These are phyloP conservation scores for Troides oblongomaculatus DNA, from an alignment of 2,888 invertebrate species.

Conservation along the genomic window DNA sequence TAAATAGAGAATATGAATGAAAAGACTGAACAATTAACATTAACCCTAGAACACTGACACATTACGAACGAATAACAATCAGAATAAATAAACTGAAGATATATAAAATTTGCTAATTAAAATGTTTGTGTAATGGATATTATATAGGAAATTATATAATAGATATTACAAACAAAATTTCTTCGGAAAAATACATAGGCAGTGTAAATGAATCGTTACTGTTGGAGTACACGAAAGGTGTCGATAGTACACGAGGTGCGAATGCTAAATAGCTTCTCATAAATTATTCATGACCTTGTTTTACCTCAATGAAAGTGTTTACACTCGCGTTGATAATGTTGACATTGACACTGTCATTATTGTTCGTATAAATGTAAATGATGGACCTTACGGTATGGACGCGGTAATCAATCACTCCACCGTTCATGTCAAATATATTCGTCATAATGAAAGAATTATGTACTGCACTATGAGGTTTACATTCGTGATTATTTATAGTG, in stretches of 20 bases:
- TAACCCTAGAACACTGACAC: too few relatives aligned
- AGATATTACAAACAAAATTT: background rate
- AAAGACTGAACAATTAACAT: too few relatives aligned
- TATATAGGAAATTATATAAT: background rate
- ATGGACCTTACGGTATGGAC: background rate
- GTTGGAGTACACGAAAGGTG: constrained; percentile 1
- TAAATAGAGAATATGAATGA: too few relatives aligned
- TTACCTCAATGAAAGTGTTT: constrained; percentile 25
- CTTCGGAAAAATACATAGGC: background rate
- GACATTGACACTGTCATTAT: constrained; percentile 14
- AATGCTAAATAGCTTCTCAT: constrained; percentile 21
- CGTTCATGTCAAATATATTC: background rate
- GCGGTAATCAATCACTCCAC: background rate
- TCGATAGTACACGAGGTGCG: constrained; percentile 11
- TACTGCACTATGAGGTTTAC: background rate
- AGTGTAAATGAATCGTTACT: background rate
- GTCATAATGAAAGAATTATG: background rate
- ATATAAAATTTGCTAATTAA: background rate
- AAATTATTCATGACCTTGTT: constrained; percentile 24
- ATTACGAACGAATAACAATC: too few relatives aligned
- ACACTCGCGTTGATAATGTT: constrained; percentile 5
- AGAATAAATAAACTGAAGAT: too few relatives aligned
- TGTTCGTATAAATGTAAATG: background rate
- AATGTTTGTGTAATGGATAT: background rate
- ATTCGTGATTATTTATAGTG: background rate